Percentiles rank a stretch among this genome's conserved stretches.
phyloP scores from a whole-genome alignment of 2,888 invertebrate genomes.

The Dendrolimus houi region DNA sequence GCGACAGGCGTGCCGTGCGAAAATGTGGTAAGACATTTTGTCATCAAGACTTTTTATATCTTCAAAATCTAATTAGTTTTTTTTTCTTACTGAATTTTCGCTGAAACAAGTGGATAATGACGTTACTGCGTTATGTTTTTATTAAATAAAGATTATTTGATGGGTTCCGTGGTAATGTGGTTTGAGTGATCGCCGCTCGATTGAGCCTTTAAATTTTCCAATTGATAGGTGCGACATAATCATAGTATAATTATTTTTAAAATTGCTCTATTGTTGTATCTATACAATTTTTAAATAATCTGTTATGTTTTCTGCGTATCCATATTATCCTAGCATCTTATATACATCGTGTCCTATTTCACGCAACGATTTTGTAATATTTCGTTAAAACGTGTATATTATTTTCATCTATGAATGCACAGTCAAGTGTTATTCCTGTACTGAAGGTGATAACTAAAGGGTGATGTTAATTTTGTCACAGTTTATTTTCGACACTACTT shows the following conservation, averaged over 20 bases:
- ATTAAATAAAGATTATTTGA: slow-evolving; percentile 2
- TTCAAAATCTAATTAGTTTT: background rate
- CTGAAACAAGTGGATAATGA: too few relatives aligned
- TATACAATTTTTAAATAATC: too few relatives aligned
- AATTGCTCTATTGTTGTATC: too few relatives aligned
- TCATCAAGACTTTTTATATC: background rate
- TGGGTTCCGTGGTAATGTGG: background rate
- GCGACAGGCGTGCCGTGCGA: slow-evolving; percentile 1
- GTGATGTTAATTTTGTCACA: slow-evolving; percentile 57
- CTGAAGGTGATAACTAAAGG: slow-evolving; percentile 65
- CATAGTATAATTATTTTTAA: too few relatives aligned
- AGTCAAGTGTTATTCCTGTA: slow-evolving; percentile 48
- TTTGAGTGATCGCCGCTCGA: background rate
- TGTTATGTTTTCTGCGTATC: slow-evolving; percentile 1
- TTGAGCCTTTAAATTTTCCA: too few relatives aligned
- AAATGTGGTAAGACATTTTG: background rate
- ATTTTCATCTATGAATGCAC: slow-evolving; percentile 48
- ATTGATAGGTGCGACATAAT: too few relatives aligned
- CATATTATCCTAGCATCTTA: slow-evolving; percentile 12
- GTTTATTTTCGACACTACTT: slow-evolving; percentile 55
- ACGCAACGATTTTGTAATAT: slow-evolving; percentile 34
- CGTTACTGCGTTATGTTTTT: too few relatives aligned
- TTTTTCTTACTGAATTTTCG: background rate
- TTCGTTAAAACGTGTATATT: slow-evolving; percentile 41
- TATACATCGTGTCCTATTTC: slow-evolving; percentile 34